phyloP scores from a whole-genome alignment of 2,113 vertebrate genomes.

The Eudorcas thomsonii region DNA sequence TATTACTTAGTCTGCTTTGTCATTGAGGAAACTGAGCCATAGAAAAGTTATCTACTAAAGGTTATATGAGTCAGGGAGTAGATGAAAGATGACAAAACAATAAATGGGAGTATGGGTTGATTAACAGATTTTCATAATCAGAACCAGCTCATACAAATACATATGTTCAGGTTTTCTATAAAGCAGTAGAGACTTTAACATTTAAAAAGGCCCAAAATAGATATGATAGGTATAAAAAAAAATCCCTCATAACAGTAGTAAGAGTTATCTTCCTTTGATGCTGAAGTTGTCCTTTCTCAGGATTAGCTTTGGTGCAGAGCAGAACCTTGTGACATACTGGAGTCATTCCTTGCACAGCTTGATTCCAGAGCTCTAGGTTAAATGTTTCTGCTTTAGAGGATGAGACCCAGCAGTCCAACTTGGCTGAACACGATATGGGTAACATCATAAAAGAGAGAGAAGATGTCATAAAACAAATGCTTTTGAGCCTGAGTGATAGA shows the following conservation, averaged over 20 bases:
- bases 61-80: conserved; percentile 57
- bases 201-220: neutral
- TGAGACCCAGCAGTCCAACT: neutral
- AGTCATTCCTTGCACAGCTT: neutral
- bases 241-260: neutral
- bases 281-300: neutral
- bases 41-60: conserved; percentile 52
- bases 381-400: neutral
- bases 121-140: conserved; percentile 18
- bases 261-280: neutral
- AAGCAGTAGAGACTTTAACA: neutral
- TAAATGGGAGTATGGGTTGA: neutral
- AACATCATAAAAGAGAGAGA: neutral
- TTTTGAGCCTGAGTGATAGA: neutral
- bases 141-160: neutral
- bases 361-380: neutral
- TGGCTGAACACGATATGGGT: neutral
- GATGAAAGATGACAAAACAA: neutral
- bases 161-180: neutral
- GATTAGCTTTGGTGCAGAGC: neutral
- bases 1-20: conserved; percentile 45
- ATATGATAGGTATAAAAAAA: neutral
- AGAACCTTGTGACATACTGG: neutral
- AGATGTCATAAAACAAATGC: neutral
- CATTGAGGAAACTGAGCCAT: conserved; percentile 52